These are phyloP conservation scores for Athene cunicularia DNA, from an alignment of 2,113 vertebrate genomes.

Conservation along the genomic window DNA sequence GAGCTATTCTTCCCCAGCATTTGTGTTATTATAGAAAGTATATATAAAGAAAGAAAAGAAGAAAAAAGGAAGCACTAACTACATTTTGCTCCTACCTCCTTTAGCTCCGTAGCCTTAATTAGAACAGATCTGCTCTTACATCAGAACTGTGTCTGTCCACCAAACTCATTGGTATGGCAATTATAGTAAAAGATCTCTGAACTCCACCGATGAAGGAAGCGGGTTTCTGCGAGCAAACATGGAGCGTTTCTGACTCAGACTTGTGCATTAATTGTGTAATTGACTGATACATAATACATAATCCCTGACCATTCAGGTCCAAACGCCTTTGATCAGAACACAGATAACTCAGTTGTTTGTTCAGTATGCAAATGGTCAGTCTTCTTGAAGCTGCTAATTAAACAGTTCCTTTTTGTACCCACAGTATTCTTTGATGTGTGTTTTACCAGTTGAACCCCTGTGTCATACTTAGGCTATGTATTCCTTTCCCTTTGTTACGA, in stretches of 20 bases:
- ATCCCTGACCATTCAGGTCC: not conserved
- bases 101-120: not conserved
- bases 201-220: not conserved
- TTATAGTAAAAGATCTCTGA: not conserved
- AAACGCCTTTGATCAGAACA: slow-evolving; percentile 1
- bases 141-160: not conserved
- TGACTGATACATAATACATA: not conserved
- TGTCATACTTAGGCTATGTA: not conserved
- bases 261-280: not conserved
- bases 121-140: not conserved
- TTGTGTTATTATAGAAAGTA: not conserved
- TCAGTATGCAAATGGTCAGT: slow-evolving; percentile 11
- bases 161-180: not conserved
- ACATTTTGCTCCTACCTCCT: not conserved
- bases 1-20: not conserved
- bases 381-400: not conserved
- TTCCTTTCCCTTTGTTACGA: not conserved
- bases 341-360: not conserved
- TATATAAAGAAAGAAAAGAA: not conserved
- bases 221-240: not conserved
- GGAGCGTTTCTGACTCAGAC: not conserved
- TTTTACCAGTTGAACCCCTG: not conserved
- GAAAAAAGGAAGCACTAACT: not conserved
- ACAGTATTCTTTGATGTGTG: not conserved
- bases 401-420: not conserved